These are phyloP conservation scores for Euphysa ruthae DNA, from an alignment of 30 jellyfish, hydroid and myxozoan species.

Conservation along the genomic window DNA sequence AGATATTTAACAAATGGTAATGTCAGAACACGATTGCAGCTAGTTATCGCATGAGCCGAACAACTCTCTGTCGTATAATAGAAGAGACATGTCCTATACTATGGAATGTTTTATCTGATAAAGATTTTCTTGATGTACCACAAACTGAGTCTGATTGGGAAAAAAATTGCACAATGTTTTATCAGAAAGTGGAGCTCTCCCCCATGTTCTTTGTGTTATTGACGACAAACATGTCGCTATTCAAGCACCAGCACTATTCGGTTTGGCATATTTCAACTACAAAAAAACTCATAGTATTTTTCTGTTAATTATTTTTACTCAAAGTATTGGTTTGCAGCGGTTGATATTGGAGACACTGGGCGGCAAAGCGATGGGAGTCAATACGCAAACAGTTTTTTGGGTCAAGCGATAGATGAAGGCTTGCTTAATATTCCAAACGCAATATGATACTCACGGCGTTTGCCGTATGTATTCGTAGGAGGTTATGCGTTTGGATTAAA, in stretches of 20 bases:
- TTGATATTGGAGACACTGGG: slow-evolving; percentile 46
- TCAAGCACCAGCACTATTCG: slow-evolving; percentile 35
- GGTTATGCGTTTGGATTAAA: slow-evolving; percentile 48
- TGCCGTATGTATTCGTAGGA: slow-evolving; percentile 40
- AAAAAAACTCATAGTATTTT: slow-evolving; percentile 32
- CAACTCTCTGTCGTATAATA: too few relatives aligned
- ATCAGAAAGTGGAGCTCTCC: slow-evolving; percentile 32
- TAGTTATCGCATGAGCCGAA: too few relatives aligned
- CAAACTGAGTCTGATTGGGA: slow-evolving; percentile 30
- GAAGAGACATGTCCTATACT: too few relatives aligned
- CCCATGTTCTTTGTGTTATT: slow-evolving; percentile 33
- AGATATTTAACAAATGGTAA: too few relatives aligned
- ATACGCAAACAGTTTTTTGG: slow-evolving; percentile 26
- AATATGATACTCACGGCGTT: neutral
- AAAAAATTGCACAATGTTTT: slow-evolving; percentile 12
- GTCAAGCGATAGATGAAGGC: slow-evolving; percentile 33
- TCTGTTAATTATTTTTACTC: slow-evolving; percentile 22
- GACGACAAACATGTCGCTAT: slow-evolving; percentile 43
- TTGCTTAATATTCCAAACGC: slow-evolving; percentile 22
- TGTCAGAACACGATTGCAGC: too few relatives aligned
- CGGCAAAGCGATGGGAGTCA: slow-evolving; percentile 50
- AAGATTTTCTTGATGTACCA: too few relatives aligned
- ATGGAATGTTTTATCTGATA: too few relatives aligned
- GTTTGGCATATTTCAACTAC: slow-evolving; percentile 28
- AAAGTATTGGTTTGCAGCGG: too few relatives aligned